These are phyloP conservation scores for Esox niger DNA, from an alignment of 2,113 vertebrate genomes.

Conservation along the genomic window DNA sequence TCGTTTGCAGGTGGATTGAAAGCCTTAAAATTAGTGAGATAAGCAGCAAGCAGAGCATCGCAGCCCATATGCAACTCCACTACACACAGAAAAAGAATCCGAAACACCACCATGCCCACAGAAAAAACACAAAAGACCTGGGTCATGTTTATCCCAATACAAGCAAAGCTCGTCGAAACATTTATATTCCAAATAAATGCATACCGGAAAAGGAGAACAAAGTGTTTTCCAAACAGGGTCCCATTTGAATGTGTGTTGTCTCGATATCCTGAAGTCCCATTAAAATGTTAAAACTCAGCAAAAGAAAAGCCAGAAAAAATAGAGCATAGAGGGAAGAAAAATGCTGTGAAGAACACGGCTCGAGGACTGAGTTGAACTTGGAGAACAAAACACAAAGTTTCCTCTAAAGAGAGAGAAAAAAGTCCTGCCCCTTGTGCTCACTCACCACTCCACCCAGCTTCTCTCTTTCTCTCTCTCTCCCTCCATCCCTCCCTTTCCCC, in stretches of 20 bases:
- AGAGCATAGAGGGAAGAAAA: conserved; percentile 14
- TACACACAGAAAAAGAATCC: conserved; percentile 61
- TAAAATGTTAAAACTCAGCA: conserved; percentile 48
- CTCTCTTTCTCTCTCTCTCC: conserved; percentile 13
- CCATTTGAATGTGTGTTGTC: conserved; percentile 61
- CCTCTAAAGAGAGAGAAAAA: conserved; percentile 68
- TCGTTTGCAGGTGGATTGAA: conserved; percentile 66
- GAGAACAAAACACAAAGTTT: conserved; percentile 77
- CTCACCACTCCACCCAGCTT: conserved; percentile 52
- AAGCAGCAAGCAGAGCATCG: conserved; percentile 22
- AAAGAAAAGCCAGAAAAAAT: conserved; percentile 31
- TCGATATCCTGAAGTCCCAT: conserved; percentile 45
- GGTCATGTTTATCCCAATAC: conserved; percentile 59
- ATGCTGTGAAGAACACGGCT: conserved; percentile 50
- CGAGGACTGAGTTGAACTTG: conserved; percentile 72
- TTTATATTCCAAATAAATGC: conserved; percentile 49
- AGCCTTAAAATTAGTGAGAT: conserved; percentile 48
- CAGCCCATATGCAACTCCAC: conserved; percentile 43
- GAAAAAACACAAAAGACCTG: conserved; percentile 46
- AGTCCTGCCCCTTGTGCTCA: conserved; percentile 74
- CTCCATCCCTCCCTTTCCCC: conserved; percentile 6
- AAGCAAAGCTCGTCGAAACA: conserved; percentile 24
- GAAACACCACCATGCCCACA: conserved; percentile 51
- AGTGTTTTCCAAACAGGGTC: conserved; percentile 36
- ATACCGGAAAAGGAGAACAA: background rate